Base-by-base conservation (phyloP, 1,140 invertebrate genomes). In the Drosophila santomea region DNA sequence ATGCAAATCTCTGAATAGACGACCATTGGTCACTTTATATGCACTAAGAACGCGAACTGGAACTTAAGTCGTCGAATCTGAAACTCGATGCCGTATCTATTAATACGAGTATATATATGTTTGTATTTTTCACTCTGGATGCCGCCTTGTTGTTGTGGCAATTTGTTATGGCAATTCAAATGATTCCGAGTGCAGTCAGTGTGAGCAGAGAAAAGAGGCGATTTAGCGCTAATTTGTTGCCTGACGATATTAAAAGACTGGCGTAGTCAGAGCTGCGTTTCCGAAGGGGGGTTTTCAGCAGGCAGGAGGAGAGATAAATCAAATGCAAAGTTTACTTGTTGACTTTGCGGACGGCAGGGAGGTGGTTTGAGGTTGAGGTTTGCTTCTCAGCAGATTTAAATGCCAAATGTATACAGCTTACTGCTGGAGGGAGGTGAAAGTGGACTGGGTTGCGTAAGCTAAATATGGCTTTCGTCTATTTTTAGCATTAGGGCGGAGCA, bases 281-380 rank as follows among this genome's bases (percentile, higher is more conserved):
- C 12, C 11, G 11, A 23, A 23, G 20, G 12, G 54, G 35, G 15
- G 4, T 28, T 48, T 28, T 48, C 6, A 4, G 1, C 7, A 1
- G 47, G 28, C 3, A 4, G 4, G 17, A 3, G 14, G 68, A 15
- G 52, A 69, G 64, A 77, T 78, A 71, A 80, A 80, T 80, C 72
- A 62, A 68, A 80, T 80, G 78, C 72, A 80, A 80, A 80, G 78
- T 80, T 80, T 80, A 80, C 71, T 80, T 80, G 78, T 80, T 80
- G 78, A 80, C 78, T 80, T 80, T 80, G 71, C 25, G 72, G 72
- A 57, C 4, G 25, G 25, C 4, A 4, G 25, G 25, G 15, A 11
- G 36, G 28, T 23, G 72, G 58, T 56, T 41, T 41, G 51, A 52
- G 71, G 25, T 58, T 64, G 47, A 51, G 73, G 58, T 74, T 74